Evolutionary conservation across 2,888 invertebrate genomes (phyloP), one percentile per base, ranked within the genome.

Genomic region (Aradus depressus): DNA sequence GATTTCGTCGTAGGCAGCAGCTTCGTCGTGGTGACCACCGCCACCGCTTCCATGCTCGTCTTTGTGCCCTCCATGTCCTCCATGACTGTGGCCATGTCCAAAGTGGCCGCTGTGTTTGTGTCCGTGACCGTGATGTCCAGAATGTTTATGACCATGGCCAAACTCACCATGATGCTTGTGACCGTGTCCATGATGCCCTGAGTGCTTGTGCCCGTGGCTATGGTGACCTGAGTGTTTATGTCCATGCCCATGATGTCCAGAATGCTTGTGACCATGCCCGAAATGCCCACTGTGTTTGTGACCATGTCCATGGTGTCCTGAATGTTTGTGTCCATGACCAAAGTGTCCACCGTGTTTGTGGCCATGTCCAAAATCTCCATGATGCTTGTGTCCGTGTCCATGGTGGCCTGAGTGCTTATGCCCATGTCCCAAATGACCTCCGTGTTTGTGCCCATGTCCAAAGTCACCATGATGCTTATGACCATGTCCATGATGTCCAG

Each of bases 141-240:
- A 64, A 6, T 71, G 70, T 58, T 73, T 70, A 51, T 70, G 67
- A 1, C 68, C 67, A 5, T 65, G 58, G 64, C 72, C 64, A 54
- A 70, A 68, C 37, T 69, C 73, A 50, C 68, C 65, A 61, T 72
- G 71, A 54, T 74, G 74, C 53, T 74, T 73, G 56, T 74, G 61
- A 4, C 52, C 55, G 44, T 60, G 60, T 6, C 52, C 70, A 1
- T 65, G 64, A n/a, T 71, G 63, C 2, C 68, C 67, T 5, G 69
- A 62, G 3, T 70, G 68, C 59, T 72, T 70, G 49, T 69, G 66
- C 2, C 67, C 67, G 4, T 64, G 67, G 35, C 67, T 66, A 28
- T 62, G 53, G 22, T 68, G 72, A 63, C 63, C 70, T 56, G 67
- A 70, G 51, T 69, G 58, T 21, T 58, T 72, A 57, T 73, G 57